Conservation (phyloP, 2,888 invertebrate genomes). For the Prostheceraeus crozeri region DNA sequence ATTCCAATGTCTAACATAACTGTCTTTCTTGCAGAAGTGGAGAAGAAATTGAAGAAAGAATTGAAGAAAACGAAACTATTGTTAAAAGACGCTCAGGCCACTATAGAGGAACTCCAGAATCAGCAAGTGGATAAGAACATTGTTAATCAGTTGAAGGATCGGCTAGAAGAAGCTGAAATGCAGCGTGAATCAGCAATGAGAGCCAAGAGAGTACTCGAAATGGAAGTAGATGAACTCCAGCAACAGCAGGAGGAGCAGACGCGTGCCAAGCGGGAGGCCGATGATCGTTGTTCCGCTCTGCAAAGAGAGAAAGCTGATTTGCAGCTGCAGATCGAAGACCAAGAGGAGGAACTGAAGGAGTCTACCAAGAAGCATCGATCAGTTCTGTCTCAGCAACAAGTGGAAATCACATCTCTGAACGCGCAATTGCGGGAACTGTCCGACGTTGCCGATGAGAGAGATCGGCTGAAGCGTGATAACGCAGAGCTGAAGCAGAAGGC, state of each 20-base stretch:
- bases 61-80: conserved; percentile 79
- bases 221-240: conserved; percentile 75
- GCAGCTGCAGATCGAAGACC: conserved; percentile 77
- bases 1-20: not conserved
- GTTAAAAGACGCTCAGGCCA: conserved; percentile 80
- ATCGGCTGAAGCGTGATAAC: not conserved
- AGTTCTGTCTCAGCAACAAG: conserved; percentile 54
- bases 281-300: conserved; percentile 67
- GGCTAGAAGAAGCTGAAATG: conserved; percentile 66
- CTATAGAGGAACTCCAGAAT: conserved; percentile 77
- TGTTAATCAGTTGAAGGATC: conserved; percentile 70
- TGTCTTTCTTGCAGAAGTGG: conserved; percentile 45
- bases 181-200: conserved; percentile 66
- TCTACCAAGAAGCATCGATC: conserved; percentile 85
- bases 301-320: conserved; percentile 73
- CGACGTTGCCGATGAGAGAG: conserved; percentile 4
- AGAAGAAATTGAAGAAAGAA: conserved; percentile 67
- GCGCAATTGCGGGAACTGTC: not conserved
- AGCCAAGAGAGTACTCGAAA: conserved; percentile 74
- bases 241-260: conserved; percentile 73
- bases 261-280: conserved; percentile 67
- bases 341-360: conserved; percentile 82
- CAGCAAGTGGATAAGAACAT: conserved; percentile 74
- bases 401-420: not conserved
- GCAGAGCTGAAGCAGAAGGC: not conserved